These are phyloP conservation scores for Formica exsecta DNA, from an alignment of 1,140 invertebrate species.

Conservation along the genomic window DNA sequence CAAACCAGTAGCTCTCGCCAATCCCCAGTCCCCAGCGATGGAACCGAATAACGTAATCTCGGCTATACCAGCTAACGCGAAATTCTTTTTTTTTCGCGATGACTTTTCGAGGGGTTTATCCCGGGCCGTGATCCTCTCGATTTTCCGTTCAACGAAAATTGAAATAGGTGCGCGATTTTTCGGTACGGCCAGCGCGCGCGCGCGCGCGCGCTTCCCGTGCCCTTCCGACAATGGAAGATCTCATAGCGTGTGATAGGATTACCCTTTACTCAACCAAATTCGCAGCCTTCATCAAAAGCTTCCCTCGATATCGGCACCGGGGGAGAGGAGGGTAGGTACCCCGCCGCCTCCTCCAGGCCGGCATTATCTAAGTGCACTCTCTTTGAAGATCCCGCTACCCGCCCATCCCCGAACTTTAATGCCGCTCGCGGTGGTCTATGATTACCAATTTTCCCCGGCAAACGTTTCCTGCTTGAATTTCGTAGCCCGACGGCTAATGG, in stretches of 20 bases:
- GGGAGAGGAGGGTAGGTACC: constrained; percentile 62
- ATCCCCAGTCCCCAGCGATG: neutral
- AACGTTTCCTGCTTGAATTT: constrained; percentile 84
- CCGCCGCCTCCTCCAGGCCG: constrained; percentile 75
- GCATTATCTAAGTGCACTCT: constrained; percentile 87
- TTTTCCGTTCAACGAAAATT: constrained; percentile 34
- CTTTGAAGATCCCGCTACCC: constrained; percentile 85
- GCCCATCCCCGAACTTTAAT: constrained; percentile 85
- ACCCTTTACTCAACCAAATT: constrained; percentile 87
- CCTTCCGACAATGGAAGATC: constrained; percentile 82
- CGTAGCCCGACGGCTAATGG: constrained; percentile 76
- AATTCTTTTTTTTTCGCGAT: constrained; percentile 13
- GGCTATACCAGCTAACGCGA: constrained; percentile 1
- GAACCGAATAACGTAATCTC: constrained; percentile 22
- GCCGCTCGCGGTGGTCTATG: constrained; percentile 86
- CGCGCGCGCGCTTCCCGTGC: constrained; percentile 28
- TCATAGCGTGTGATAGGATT: constrained; percentile 87
- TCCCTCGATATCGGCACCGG: constrained; percentile 82
- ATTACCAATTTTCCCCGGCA: constrained; percentile 87
- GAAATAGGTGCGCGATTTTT: constrained; percentile 58
- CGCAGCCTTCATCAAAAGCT: constrained; percentile 86
- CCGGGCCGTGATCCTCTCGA: neutral
- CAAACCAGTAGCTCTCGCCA: neutral
- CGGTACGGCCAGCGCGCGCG: neutral
- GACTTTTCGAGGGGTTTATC: constrained; percentile 37